These are phyloP conservation scores for Cantharis nigra DNA, from an alignment of 2,888 invertebrate genomes.

Conservation along the genomic window DNA sequence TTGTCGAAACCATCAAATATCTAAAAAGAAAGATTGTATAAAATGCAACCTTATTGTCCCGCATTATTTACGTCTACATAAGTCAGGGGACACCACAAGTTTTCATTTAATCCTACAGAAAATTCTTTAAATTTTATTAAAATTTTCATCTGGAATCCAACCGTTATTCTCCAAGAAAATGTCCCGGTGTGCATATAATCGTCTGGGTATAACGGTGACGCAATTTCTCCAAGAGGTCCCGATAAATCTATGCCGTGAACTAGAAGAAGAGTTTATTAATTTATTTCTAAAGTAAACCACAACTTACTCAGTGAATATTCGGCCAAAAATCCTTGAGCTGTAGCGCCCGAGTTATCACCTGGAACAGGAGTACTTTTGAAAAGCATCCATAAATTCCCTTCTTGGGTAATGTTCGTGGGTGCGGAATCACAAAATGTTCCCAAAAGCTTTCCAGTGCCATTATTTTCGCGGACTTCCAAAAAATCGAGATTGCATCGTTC, in stretches of 20 bases:
- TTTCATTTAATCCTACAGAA: slow-evolving; percentile 31
- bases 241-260: slow-evolving; percentile 71
- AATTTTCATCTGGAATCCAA: slow-evolving; percentile 58
- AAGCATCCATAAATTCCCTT: slow-evolving; percentile 70
- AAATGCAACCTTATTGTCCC: background rate
- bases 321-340: slow-evolving; percentile 74
- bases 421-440: slow-evolving; percentile 75
- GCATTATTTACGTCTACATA: slow-evolving; percentile 19
- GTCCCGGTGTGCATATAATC: slow-evolving; percentile 53
- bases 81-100: slow-evolving; percentile 37
- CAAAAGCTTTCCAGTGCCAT: slow-evolving; percentile 67
- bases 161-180: slow-evolving; percentile 75
- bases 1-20: slow-evolving; percentile 78
- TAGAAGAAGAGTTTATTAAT: slow-evolving; percentile 39
- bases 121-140: slow-evolving; percentile 60
- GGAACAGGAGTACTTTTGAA: slow-evolving; percentile 66
- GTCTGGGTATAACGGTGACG: slow-evolving; percentile 79
- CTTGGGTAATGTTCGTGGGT: slow-evolving; percentile 65
- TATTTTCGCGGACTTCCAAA: slow-evolving; percentile 77
- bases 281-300: no score
- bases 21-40: slow-evolving; percentile 43
- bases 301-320: slow-evolving; percentile 69
- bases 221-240: slow-evolving; percentile 70
- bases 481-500: slow-evolving; percentile 83
- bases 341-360: slow-evolving; percentile 52